phyloP scores from a whole-genome alignment of 2,113 vertebrate species.

The Mus spicilegus region DNA sequence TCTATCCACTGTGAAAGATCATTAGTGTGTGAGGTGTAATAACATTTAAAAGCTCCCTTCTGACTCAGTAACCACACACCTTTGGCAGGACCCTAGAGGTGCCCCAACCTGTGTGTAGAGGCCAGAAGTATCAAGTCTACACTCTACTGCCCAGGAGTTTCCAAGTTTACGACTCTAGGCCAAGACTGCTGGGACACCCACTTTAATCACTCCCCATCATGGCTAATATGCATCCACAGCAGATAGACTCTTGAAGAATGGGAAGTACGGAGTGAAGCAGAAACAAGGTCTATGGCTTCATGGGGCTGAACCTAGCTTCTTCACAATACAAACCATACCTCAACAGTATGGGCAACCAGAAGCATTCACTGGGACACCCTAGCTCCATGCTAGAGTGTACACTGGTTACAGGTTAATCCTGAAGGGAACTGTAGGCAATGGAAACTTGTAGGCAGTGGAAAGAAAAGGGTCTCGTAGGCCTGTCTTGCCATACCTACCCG shows the following conservation, averaged over 20 bases:
- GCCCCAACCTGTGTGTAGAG: neutral
- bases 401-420: neutral
- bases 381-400: neutral
- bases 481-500: neutral
- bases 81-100: too few relatives aligned
- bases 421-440: neutral
- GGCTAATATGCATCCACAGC: neutral
- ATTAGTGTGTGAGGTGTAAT: accelerated
- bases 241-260: accelerated
- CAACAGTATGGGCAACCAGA: accelerated
- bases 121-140: neutral
- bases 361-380: neutral
- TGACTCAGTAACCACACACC: neutral
- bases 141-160: neutral
- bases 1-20: constrained; percentile 93
- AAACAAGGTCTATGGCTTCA: too few relatives aligned
- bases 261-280: accelerated
- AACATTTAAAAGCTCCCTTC: too few relatives aligned
- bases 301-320: neutral
- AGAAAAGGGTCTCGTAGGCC: neutral
- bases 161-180: accelerated
- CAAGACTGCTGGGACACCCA: accelerated
- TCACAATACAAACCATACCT: accelerated
- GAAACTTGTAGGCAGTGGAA: neutral
- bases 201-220: neutral